Conservation (phyloP, 2,113 vertebrate species). For the Chrysochloris asiatica region DNA sequence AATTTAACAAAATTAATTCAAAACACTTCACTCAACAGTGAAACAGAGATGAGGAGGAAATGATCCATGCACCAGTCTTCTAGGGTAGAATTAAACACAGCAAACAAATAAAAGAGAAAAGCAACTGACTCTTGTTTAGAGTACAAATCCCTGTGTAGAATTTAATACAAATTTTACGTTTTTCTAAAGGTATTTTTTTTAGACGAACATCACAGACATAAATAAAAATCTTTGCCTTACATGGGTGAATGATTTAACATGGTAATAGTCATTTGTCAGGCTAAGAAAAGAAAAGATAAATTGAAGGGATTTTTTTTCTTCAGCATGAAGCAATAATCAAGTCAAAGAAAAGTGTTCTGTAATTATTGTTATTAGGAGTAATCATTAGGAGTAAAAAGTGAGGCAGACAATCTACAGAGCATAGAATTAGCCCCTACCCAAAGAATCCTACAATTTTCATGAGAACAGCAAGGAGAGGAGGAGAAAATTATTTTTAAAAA, state of each 20-base stretch:
- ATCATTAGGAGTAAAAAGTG: conserved; percentile 54
- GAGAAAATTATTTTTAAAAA: not conserved
- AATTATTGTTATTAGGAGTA: conserved; percentile 72
- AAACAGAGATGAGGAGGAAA: conserved; percentile 79
- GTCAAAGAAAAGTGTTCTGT: conserved; percentile 64
- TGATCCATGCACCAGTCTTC: conserved; percentile 75
- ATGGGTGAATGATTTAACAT: conserved; percentile 77
- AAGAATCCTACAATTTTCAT: conserved; percentile 14
- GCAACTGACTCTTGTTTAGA: conserved; percentile 70
- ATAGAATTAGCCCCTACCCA: conserved; percentile 55
- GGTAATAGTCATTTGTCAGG: conserved; percentile 76
- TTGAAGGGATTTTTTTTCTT: conserved; percentile 66
- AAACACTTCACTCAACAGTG: conserved; percentile 82
- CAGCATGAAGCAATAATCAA: conserved; percentile 77
- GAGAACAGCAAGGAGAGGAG: not conserved
- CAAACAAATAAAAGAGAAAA: conserved; percentile 81
- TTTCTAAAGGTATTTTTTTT: conserved; percentile 80
- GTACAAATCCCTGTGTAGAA: conserved; percentile 78
- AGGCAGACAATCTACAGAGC: conserved; percentile 37
- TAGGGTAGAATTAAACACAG: conserved; percentile 82
- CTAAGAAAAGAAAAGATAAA: conserved; percentile 77
- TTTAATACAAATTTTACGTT: conserved; percentile 77
- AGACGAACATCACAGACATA: conserved; percentile 76
- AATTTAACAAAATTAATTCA: conserved; percentile 88
- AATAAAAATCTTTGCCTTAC: conserved; percentile 76